These are phyloP conservation scores for Orestias chungarensis DNA, from an alignment of 2,797 vertebrate species.

Conservation along the genomic window DNA sequence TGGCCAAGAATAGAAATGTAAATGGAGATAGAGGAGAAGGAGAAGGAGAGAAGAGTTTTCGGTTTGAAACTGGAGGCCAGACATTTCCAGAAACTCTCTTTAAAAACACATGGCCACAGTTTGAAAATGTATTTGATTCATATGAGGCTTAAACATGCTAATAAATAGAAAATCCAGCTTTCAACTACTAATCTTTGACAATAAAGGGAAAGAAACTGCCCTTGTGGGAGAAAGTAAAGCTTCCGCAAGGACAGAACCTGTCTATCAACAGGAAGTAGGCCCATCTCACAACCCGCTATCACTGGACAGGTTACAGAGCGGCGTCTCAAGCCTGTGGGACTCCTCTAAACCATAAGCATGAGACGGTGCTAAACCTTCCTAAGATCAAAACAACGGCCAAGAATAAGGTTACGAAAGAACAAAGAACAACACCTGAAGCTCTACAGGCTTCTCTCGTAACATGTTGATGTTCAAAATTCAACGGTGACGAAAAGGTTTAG, in stretches of 20 bases:
- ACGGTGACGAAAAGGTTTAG: no score
- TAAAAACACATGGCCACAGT: background rate
- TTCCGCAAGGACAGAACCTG: background rate
- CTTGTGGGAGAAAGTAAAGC: no score
- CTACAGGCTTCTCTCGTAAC: background rate
- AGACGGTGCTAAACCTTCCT: no score
- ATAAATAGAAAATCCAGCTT: background rate
- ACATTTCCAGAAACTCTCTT: background rate
- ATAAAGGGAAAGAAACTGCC: background rate
- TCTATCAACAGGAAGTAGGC: background rate
- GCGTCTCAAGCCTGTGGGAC: background rate
- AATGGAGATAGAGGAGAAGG: constrained; percentile 44
- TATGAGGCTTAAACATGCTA: background rate
- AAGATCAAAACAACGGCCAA: no score
- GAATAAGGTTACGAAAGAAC: no score
- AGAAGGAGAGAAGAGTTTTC: constrained; percentile 34
- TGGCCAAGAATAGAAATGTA: constrained; percentile 45
- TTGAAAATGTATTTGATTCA: background rate
- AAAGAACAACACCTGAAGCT: background rate
- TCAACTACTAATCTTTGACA: background rate
- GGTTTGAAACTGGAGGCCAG: constrained; percentile 12
- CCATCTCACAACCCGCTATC: background rate
- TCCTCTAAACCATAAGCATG: background rate
- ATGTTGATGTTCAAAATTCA: background rate
- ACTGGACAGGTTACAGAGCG: background rate